Percentiles rank a stretch among this genome's conserved stretches.
These are phyloP conservation scores for Chlorodrepanis virens DNA, from an alignment of 2,113 vertebrate genomes.

Conservation along the genomic window DNA sequence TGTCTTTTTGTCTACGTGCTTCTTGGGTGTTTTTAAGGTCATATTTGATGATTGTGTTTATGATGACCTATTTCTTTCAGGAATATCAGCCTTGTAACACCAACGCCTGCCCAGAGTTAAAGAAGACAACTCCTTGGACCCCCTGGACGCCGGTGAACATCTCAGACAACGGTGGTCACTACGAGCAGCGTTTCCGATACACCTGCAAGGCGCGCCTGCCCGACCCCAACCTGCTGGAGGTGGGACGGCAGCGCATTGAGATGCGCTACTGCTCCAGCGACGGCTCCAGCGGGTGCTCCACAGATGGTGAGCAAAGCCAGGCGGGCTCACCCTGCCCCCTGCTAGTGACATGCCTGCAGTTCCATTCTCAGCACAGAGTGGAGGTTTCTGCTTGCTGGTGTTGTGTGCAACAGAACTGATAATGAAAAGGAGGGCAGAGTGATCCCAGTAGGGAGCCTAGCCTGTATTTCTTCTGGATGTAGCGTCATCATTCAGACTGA, in stretches of 20 bases:
- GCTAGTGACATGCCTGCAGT: accelerated
- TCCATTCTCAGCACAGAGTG: not conserved
- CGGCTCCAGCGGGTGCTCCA: conserved; percentile 91
- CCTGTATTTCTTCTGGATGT: not conserved
- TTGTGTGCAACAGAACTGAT: not conserved
- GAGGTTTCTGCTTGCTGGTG: not conserved
- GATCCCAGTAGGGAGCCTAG: not conserved
- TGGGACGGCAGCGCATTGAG: conserved; percentile 93
- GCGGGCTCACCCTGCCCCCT: accelerated
- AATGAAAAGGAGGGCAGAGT: not conserved
- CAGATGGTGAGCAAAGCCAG: conserved; percentile 82
- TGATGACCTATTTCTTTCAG: conserved; percentile 56
- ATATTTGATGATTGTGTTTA: not conserved
- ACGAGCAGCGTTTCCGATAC: conserved; percentile 94
- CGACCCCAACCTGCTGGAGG: conserved; percentile 86
- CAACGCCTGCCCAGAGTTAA: conserved; percentile 88
- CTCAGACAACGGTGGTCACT: conserved; percentile 94
- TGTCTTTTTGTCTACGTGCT: not conserved
- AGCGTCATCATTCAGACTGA: not conserved
- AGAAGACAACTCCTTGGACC: conserved; percentile 97
- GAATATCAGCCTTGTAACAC: conserved; percentile 96
- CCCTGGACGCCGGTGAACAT: conserved; percentile 97
- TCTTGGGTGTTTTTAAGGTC: not conserved
- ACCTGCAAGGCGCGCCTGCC: conserved; percentile 93
- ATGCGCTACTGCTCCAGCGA: conserved; percentile 98